Conservation (phyloP, 2,888 invertebrate species). For the Meliscaeva auricollis region DNA sequence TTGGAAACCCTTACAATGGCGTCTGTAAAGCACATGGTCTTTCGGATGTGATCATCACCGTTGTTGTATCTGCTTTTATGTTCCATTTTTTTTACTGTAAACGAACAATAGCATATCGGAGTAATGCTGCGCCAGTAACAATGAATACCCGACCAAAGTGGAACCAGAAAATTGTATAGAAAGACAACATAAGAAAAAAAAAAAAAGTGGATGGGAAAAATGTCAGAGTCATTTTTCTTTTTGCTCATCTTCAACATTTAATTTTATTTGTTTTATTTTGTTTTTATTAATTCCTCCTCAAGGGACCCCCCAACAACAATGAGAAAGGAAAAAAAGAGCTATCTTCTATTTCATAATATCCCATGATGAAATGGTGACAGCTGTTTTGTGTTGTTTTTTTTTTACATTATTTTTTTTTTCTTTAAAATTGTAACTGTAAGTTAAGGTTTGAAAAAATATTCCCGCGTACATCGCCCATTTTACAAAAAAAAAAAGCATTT, state of each 20-base stretch:
- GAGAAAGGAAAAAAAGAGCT: not conserved
- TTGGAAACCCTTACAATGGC: constrained; percentile 13
- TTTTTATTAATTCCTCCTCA: constrained; percentile 9
- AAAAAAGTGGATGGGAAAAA: constrained; percentile 29
- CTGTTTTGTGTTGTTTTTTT: not conserved
- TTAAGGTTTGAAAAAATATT: constrained; percentile 2
- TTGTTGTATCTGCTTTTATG: constrained; percentile 10
- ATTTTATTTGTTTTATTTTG: constrained; percentile 1
- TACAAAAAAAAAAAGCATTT: not conserved
- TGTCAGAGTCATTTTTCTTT: constrained; percentile 32
- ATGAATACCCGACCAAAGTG: constrained; percentile 9
- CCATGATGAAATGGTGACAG: constrained; percentile 49
- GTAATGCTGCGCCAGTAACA: not conserved
- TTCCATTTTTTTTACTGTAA: not conserved
- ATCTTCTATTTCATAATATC: constrained; percentile 46
- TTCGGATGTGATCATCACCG: constrained; percentile 26
- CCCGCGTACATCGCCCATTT: constrained; percentile 15
- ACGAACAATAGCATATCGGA: not conserved
- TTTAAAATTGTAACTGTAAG: not conserved
- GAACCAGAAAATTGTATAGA: not conserved
- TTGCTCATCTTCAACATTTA: constrained; percentile 4
- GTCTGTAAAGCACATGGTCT: constrained; percentile 35
- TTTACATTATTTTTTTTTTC: not conserved
- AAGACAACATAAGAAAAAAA: constrained; percentile 3
- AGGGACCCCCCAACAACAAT: not conserved